phyloP scores from a whole-genome alignment of 2,888 invertebrate genomes.

The Dolomedes plantarius region DNA sequence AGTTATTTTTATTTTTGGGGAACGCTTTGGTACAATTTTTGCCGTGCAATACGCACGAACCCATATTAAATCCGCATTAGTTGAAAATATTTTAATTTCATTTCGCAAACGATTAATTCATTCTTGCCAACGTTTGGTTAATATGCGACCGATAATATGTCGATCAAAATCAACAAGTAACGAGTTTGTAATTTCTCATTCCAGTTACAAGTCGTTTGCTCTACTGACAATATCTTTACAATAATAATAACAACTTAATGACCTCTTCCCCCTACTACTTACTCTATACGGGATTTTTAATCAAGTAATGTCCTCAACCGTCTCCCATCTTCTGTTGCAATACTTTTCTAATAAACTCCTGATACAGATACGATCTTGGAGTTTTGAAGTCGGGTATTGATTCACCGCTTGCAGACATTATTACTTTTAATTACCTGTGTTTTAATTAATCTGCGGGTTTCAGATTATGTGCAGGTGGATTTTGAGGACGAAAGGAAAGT shows the following conservation, averaged over 20 bases:
- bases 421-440: background rate
- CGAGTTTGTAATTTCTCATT: too few relatives aligned
- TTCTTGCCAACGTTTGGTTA: too few relatives aligned
- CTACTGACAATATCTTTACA: background rate
- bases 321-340: background rate
- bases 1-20: too few relatives aligned
- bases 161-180: too few relatives aligned
- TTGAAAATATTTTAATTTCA: too few relatives aligned
- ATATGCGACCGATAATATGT: too few relatives aligned
- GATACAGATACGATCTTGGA: too few relatives aligned
- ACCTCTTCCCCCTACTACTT: background rate
- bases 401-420: background rate
- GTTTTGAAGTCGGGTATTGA: background rate
- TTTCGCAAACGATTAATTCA: too few relatives aligned
- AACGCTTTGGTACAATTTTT: too few relatives aligned
- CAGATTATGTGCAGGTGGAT: background rate
- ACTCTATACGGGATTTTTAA: background rate
- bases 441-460: background rate
- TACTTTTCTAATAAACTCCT: constrained; percentile 3
- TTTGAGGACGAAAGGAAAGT: background rate
- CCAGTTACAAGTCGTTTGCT: too few relatives aligned
- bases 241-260: background rate
- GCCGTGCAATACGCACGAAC: too few relatives aligned
- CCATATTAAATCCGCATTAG: too few relatives aligned
- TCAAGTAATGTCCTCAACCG: background rate